Evolutionary conservation across 1,140 invertebrate genomes (phyloP), one percentile per base, ranked within the genome.

Genomic region (Campoletis sonorensis): DNA sequence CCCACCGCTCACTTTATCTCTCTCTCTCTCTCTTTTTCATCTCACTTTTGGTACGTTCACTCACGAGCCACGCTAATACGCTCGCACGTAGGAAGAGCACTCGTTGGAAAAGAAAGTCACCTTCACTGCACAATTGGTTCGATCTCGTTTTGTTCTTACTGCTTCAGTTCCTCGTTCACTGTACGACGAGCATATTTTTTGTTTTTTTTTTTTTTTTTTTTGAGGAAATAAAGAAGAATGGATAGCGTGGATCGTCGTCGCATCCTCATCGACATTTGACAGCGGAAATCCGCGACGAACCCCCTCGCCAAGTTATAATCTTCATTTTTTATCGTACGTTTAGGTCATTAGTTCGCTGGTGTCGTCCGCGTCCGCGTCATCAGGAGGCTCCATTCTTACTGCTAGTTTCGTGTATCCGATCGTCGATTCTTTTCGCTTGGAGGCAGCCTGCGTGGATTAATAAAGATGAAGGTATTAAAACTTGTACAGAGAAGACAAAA

Each of bases 281-380:
- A 58, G 54, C 54, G 3, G 40, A 45, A 45, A 45, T 45, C 40
- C 8, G 40, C 40, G 40, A 45, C 40, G 40, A 45, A 45, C 40
- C 5, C 11, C 13, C 11, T 45, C 11, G 40, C 40, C 40, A 13
- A 45, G 8, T 45, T 5, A 45, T 10, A 45, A 45, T 54, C 3
- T 64, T 64, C 8, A 26, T 72, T 10, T 45, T 82, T 80, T 49
- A 27, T 79, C 54, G 15, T n/a, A 67, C 64, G 75, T 89, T 81
- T 92, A 92, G 80, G 91, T 92, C 86, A 92, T 92, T 73, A 92
- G 84, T 77, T 92, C 90, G 23, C 88, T 90, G 54, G 88, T 89
- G 81, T 91, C 91, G 64, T 92, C 89, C 5, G 82, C 85, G 37
- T 92, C 88, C 8, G 70, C 79, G 0, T 91, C 91, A 37, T 92